These are phyloP conservation scores for Dicycla oo DNA, from an alignment of 2,888 invertebrate genomes.

Conservation along the genomic window DNA sequence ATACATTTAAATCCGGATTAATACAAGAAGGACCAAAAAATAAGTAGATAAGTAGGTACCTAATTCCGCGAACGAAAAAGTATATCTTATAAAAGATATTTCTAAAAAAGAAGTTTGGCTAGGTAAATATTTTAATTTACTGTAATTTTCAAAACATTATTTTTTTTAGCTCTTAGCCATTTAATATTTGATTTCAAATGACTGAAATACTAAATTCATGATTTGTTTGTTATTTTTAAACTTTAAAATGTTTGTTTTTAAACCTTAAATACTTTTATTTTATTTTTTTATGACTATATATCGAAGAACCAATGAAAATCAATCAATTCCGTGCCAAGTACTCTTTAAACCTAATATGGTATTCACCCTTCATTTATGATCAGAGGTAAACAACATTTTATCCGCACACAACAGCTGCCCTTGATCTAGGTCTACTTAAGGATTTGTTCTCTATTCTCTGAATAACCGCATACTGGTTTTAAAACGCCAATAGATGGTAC, in stretches of 20 bases:
- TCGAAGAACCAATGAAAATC: no score
- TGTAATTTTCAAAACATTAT: background rate
- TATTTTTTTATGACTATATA: no score
- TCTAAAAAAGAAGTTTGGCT: background rate
- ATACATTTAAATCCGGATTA: conserved; percentile 1
- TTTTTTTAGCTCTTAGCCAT: conserved; percentile 17
- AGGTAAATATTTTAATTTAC: background rate
- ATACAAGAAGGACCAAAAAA: conserved; percentile 8
- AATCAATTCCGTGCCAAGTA: no score
- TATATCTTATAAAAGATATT: background rate
- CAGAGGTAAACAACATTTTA: conserved; percentile 21
- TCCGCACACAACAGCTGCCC: conserved; percentile 7
- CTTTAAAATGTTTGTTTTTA: background rate
- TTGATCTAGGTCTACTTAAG: conserved; percentile 11
- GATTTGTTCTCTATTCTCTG: conserved; percentile 13
- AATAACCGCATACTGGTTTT: background rate
- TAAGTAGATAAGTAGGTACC: background rate
- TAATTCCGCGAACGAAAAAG: background rate
- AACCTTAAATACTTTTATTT: background rate
- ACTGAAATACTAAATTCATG: background rate
- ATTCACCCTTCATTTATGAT: background rate
- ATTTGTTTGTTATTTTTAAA: background rate
- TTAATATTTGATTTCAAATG: conserved; percentile 4
- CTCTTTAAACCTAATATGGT: background rate
- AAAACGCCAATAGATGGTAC: background rate